These are phyloP conservation scores for Pao palembangensis DNA, from an alignment of 2,113 vertebrate species.

Conservation along the genomic window DNA sequence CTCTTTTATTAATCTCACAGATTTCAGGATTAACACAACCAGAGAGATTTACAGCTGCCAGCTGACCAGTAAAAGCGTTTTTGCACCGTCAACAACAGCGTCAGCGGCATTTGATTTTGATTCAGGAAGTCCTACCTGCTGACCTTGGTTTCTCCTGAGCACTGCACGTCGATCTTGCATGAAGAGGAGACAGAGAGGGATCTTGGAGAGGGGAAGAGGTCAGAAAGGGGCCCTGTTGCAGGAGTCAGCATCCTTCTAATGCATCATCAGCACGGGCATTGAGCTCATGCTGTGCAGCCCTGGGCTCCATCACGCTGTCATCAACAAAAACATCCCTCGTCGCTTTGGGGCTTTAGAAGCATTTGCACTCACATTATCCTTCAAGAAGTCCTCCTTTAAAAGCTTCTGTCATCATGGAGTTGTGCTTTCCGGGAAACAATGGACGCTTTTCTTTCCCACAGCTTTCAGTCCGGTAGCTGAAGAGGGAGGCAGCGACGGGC, in stretches of 20 bases:
- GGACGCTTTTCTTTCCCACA: slow-evolving; percentile 58
- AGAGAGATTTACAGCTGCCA: slow-evolving; percentile 33
- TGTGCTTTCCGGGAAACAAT: slow-evolving; percentile 67
- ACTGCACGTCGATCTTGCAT: neutral
- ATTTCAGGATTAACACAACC: slow-evolving; percentile 50
- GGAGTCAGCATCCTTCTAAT: slow-evolving; percentile 11
- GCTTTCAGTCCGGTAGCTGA: slow-evolving; percentile 49
- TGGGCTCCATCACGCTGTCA: neutral
- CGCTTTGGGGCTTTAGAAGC: too few species aligned
- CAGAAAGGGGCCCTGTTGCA: neutral
- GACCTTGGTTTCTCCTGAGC: slow-evolving; percentile 23
- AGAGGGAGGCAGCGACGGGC: slow-evolving; percentile 18
- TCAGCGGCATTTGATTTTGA: neutral
- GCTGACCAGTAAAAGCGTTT: slow-evolving; percentile 10
- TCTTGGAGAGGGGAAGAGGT: slow-evolving; percentile 6
- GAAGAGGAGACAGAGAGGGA: neutral
- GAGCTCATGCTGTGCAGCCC: too few species aligned
- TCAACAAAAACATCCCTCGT: neutral
- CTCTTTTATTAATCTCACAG: slow-evolving; percentile 41
- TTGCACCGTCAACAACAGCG: slow-evolving; percentile 8
- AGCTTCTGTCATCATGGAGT: slow-evolving; percentile 61
- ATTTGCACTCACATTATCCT: slow-evolving; percentile 21
- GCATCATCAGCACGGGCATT: slow-evolving; percentile 46
- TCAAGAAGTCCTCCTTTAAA: slow-evolving; percentile 31
- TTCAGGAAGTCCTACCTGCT: slow-evolving; percentile 28